Evolutionary conservation across 2,113 vertebrate species (phyloP), one percentile per base, ranked within the genome.

Genomic region (Mus spicilegus): DNA sequence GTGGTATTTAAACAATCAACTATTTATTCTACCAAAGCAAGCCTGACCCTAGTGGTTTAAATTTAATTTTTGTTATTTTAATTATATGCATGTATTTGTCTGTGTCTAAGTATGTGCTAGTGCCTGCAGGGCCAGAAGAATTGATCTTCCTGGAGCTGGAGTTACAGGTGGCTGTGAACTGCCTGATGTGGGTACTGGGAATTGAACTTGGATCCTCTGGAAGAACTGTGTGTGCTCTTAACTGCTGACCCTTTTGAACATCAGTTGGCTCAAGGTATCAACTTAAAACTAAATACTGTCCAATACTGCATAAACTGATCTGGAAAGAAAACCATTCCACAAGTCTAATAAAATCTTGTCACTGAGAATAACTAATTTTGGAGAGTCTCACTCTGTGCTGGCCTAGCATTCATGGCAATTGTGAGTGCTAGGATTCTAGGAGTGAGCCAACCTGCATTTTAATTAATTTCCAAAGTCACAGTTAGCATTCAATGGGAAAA

Each of bases 1-100:
- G 39, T 70, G 69, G 54, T 33, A 93, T 90, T 91, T 89, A 97
- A 95, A 77, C 61, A 90, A 95, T 73, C 49, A 95, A 95, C n/a
- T 93, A 81, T 84, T 92, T 81, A 87, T 39, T 70, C 58, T 46
- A 91, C 22, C 61, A 91, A 94, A 90, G 20, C 22, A 70, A 78
- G n/a, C 77, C n/a, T 30, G 58, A 84, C 26, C 26, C n/a, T 84
- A 30, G 3, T 19, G 58, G 58, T 63, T 42, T 63, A 84, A 28
- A n/a, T 28, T 17, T 42, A 42, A 42, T 84, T 84, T 84, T 42
- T 84, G 39, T 84, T 63, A 42, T 42, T 61, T 84, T 63, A 84
- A 39, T 16, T 61, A 42, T 84, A 24, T 84, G 13, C 1, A 61
- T 17, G 80, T 82, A 22, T 82, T 51, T 36, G 7, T 24, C 54